Conservation (phyloP, 2,797 vertebrate species). For the Gymnothorax javanicus region DNA sequence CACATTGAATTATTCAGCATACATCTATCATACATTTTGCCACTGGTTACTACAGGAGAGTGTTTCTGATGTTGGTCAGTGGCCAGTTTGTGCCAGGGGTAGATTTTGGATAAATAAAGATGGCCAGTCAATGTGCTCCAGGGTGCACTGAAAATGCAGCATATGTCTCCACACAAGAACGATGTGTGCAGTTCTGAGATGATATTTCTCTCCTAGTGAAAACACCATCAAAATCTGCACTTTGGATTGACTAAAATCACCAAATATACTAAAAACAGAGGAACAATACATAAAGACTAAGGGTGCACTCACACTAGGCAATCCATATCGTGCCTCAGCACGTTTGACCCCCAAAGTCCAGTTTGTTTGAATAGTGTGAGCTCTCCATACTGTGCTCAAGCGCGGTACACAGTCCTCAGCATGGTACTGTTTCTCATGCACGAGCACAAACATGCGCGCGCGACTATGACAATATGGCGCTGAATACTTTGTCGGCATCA, state of each 20-base stretch:
- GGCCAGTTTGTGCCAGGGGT: constrained; percentile 41
- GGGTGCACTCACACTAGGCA: neutral
- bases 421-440: too few species aligned
- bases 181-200: neutral
- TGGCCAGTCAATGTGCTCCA: neutral
- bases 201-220: neutral
- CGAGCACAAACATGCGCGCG: too few species aligned
- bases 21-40: constrained; percentile 63
- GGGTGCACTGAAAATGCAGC: neutral
- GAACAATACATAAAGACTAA: neutral
- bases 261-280: neutral
- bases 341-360: too few species aligned
- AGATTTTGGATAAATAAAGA: neutral
- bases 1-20: constrained; percentile 74
- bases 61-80: constrained; percentile 61
- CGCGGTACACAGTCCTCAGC: too few species aligned
- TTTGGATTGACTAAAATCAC: neutral
- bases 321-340: too few species aligned
- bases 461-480: too few species aligned
- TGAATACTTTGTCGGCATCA: too few species aligned
- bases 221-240: neutral
- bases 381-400: too few species aligned
- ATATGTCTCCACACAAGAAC: neutral
- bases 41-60: constrained; percentile 40
- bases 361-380: too few species aligned